A percentile compares a stretch with the other conserved stretches of the same genome.
Conservation (phyloP, 1,140 invertebrate genomes). For the Hycleus phaleratus region DNA sequence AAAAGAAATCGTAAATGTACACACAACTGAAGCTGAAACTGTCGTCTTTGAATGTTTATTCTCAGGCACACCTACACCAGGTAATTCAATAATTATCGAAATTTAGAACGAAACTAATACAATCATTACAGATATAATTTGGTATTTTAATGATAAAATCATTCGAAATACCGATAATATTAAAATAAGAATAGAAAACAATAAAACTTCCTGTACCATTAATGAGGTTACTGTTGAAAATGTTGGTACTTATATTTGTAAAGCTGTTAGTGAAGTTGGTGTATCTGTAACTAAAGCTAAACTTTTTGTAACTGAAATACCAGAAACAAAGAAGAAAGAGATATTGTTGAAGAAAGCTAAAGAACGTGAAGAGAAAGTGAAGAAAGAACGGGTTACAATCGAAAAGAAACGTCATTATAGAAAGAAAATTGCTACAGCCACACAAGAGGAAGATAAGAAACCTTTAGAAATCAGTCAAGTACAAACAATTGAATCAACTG, state of each 20-base stretch:
- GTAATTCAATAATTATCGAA: constrained; percentile 43
- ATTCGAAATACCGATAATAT: constrained; percentile 63
- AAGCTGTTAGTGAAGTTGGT: constrained; percentile 74
- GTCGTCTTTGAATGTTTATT: constrained; percentile 69
- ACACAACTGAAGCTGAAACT: constrained; percentile 64
- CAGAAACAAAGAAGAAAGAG: constrained; percentile 36
- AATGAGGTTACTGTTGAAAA: constrained; percentile 58
- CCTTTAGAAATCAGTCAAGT: constrained; percentile 47
- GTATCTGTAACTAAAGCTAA: constrained; percentile 71
- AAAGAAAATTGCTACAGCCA: constrained; percentile 36
- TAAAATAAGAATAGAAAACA: constrained; percentile 64
- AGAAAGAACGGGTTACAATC: constrained; percentile 45
- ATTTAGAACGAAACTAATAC: not conserved
- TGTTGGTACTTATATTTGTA: constrained; percentile 79
- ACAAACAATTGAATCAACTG: constrained; percentile 42
- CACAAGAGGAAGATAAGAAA: constrained; percentile 45
- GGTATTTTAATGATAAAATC: constrained; percentile 81
- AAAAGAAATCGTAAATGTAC: constrained; percentile 66
- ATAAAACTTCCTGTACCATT: constrained; percentile 65
- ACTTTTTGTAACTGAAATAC: constrained; percentile 54
- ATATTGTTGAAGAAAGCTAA: constrained; percentile 43
- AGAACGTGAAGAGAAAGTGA: constrained; percentile 49
- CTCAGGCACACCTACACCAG: constrained; percentile 77
- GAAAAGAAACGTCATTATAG: constrained; percentile 43
- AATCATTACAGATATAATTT: constrained; percentile 65